phyloP scores from a whole-genome alignment of 2,888 invertebrate genomes.

The Syritta pipiens region DNA sequence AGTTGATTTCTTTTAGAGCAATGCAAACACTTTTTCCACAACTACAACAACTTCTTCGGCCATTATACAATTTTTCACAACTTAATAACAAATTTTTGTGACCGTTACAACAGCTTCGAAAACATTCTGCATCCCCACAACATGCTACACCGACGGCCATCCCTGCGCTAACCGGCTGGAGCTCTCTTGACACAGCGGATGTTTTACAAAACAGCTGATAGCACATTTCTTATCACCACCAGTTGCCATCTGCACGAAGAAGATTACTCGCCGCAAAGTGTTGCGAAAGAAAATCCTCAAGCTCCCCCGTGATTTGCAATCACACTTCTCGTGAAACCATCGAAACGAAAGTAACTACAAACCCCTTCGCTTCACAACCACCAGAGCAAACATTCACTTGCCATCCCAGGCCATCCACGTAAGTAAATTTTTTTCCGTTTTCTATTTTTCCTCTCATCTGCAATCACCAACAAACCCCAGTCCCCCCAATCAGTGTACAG shows the following conservation, averaged over 20 bases:
- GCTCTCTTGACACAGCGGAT: conserved; percentile 26
- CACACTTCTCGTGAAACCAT: too few species aligned
- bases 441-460: neutral
- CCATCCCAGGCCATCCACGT: neutral
- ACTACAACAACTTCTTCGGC: too few species aligned
- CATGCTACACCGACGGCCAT: conserved; percentile 5
- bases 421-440: conserved; percentile 13
- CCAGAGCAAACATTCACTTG: neutral
- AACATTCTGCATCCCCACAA: too few species aligned
- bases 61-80: too few species aligned
- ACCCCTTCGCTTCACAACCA: neutral
- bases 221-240: conserved; percentile 48
- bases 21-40: too few species aligned
- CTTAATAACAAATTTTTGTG: too few species aligned
- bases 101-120: too few species aligned
- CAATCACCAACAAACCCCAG: neutral
- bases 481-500: neutral
- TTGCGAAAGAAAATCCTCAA: too few species aligned
- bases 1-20: too few species aligned
- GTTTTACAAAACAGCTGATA: conserved; percentile 42
- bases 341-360: neutral
- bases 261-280: neutral
- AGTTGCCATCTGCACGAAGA: conserved; percentile 40
- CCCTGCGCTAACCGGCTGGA: neutral
- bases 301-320: too few species aligned